phyloP scores from a whole-genome alignment of 2,888 invertebrate genomes.

The Shargacucullia verbasci region DNA sequence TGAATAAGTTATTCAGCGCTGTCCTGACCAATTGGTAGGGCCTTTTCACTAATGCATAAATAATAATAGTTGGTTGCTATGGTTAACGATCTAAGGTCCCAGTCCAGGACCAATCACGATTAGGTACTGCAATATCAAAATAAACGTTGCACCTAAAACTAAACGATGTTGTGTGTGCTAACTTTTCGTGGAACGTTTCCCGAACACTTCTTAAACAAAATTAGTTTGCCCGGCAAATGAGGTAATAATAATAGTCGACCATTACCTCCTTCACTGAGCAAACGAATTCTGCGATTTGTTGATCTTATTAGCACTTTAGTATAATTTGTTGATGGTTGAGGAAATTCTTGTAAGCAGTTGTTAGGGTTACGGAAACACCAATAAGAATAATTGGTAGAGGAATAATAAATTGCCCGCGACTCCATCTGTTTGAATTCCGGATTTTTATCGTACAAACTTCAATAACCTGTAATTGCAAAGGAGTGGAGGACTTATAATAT shows the following conservation, averaged over 20 bases:
- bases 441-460: too few species aligned
- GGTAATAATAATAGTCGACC: conserved; percentile 37
- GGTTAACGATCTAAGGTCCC: too few species aligned
- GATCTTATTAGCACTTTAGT: conserved; percentile 37
- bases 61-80: too few species aligned
- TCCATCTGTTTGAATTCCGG: too few species aligned
- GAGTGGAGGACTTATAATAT: too few species aligned
- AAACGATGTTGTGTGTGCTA: conserved; percentile 15
- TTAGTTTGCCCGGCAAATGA: conserved; percentile 45
- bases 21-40: too few species aligned
- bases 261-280: conserved; percentile 39
- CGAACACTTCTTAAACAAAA: conserved; percentile 35
- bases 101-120: neutral
- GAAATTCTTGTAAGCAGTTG: neutral
- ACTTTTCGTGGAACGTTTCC: conserved; percentile 22
- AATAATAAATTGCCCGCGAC: too few species aligned
- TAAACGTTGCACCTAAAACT: conserved; percentile 6
- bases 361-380: neutral
- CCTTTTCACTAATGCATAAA: neutral
- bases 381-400: too few species aligned
- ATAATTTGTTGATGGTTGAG: conserved; percentile 21
- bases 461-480: too few species aligned
- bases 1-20: too few species aligned
- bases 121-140: conserved; percentile 18
- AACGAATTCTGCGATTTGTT: conserved; percentile 44